Evolutionary conservation across 64 coral and sea anemone species (phyloP), one percentile per base, ranked within the genome.

Genomic region (Montipora cactus): DNA sequence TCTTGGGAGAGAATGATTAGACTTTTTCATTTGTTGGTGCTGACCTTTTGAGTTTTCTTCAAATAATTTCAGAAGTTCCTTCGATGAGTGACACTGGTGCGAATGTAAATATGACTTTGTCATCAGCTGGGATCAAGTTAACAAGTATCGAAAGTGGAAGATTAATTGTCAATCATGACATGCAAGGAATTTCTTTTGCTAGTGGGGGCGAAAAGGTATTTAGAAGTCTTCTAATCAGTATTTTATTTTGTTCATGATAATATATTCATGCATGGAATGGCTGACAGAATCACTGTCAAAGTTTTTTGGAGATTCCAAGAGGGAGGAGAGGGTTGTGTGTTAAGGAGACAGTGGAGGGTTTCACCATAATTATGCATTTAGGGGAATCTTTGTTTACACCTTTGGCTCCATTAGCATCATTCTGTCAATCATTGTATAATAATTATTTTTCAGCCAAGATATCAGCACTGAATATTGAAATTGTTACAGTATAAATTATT

Each of bases 101-200:
- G 48, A 91, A 62, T 75, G 81, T 95, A 4, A 98, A 93, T 52
- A 88, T 98, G 81, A 99, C 92, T 8, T 82, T 99, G 45, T 88
- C 92, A 23, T 92, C 95, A 47, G 77, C 79, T 89, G 97, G 97
- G 23, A 99, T 99, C 66, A 95, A 87, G 77, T 67, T 99, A 47
- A 79, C 91, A 59, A 91, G 88, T 48, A 99, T 99, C 59, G 89
- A 96, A 21, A 94, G 47, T 59, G 95, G 97, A 4, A 89, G 44
- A 81, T 67, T 94, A 74, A 90, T 99, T 57, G 12, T 75, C 11
- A 94, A 94, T 59, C 97, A 99, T 87, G 97, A 99, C 81, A 99
- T 99, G 97, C 97, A 99, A 79, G 97, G 97, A 79, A 99, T 99
- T 67, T 99, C 97, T 6, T 99, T 99, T 87, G 97, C 97, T 61